Evolutionary conservation across 2,888 invertebrate species (phyloP), one percentile per base, ranked within the genome.

Genomic region (Heteropelma amictum): DNA sequence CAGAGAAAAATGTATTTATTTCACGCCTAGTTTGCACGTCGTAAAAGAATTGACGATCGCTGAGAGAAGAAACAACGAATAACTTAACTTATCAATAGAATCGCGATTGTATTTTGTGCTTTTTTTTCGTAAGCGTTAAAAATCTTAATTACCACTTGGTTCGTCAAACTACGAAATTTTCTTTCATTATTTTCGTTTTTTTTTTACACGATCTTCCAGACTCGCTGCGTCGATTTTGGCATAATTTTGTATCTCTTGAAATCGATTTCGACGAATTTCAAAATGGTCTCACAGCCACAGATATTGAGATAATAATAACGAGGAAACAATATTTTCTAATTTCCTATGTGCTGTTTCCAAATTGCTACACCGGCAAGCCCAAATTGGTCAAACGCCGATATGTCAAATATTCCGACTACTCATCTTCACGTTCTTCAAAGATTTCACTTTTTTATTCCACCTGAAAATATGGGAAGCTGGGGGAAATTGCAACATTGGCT

Each of bases 271-370:
- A 38, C 56, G 56, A 56, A 40, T 56, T 56, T 21, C 40, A 23
- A 40, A 56, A 26, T 56, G 56, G 38, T 56, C 56, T 40, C 38
- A 56, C 56, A 56, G 56, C 38, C 56, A 60, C 19, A 30, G n/a
- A 45, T 30, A 60, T 45, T 19, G 12, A 60, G 21, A 60, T 30
- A 30, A 40, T 40, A 12, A 45, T 28, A 45, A 21, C 1, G 12
- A 60, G 8, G 10, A 8, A 23, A 28, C 6, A 3, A 17, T 40
- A 10, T 23, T 26, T 8, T 40, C 38, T 19, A 35, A 23, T 1
- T 35, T 54, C 35, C 35, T 7, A 14, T 30, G 19, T 4, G 7
- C 8, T 3, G 3, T 30, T 12, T 35, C 19, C 12, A n/a, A 14
- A 35, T 35, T 35, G 3, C n/a, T 35, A 0, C 6, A n/a, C 14